These are phyloP conservation scores for Alcedo quadribrachys DNA, from an alignment of 2,797 vertebrate species.

Conservation along the genomic window DNA sequence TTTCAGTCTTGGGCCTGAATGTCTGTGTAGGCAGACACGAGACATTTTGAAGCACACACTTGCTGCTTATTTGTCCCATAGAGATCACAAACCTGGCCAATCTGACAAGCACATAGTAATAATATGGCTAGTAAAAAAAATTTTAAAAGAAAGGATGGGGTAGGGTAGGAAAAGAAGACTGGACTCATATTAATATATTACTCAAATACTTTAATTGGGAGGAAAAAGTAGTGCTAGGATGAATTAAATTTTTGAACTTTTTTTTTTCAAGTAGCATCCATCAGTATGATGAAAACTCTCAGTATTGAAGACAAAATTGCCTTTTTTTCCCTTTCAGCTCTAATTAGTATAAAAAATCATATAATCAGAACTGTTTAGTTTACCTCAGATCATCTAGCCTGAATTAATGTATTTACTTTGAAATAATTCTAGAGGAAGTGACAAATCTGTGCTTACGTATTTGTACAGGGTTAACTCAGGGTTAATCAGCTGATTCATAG, in stretches of 20 bases:
- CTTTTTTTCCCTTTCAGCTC: background rate
- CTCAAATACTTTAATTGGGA: background rate
- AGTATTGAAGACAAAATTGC: background rate
- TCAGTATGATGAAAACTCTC: background rate
- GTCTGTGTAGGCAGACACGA: background rate
- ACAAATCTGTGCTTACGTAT: background rate
- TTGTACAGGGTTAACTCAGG: background rate
- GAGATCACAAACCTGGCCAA: background rate
- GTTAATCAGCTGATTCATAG: background rate
- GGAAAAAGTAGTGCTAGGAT: background rate
- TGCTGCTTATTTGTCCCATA: background rate
- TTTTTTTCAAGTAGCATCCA: background rate
- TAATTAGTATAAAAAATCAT: background rate
- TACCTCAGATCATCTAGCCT: background rate
- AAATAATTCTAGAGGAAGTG: background rate
- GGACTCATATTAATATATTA: background rate
- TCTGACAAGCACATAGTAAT: background rate
- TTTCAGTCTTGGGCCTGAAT: background rate
- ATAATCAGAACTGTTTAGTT: background rate
- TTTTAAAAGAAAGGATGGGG: background rate
- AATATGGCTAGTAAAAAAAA: background rate
- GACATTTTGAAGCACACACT: background rate
- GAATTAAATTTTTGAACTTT: background rate
- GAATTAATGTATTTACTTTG: background rate
- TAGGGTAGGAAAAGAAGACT: background rate